Percentiles rank a stretch among this genome's conserved stretches.
These are phyloP conservation scores for Musca domestica DNA, from an alignment of 1,140 invertebrate species.

Conservation along the genomic window DNA sequence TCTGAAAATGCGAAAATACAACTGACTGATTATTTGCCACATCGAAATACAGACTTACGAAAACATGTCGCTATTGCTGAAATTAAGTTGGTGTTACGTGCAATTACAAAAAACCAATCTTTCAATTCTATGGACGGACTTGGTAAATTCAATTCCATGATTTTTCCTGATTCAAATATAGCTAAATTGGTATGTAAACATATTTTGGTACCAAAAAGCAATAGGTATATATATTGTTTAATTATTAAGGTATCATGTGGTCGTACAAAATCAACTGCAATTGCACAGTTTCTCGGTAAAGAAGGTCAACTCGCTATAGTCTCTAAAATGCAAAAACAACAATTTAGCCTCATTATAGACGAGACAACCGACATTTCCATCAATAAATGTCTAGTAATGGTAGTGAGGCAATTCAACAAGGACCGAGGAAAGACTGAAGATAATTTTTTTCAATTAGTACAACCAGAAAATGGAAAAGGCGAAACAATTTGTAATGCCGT, in stretches of 20 bases:
- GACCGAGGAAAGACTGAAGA: background rate
- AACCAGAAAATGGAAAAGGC: background rate
- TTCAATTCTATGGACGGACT: conserved; percentile 1
- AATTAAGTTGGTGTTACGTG: background rate
- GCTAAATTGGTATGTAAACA: background rate
- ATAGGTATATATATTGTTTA: background rate
- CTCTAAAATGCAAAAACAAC: conserved; percentile 6
- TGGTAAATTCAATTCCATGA: too few species aligned
- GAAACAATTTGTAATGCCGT: too few species aligned
- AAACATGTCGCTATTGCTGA: background rate
- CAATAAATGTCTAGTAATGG: conserved; percentile 2
- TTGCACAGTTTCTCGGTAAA: background rate
- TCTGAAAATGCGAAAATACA: conserved; percentile 6
- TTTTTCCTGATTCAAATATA: background rate
- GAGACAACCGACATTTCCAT: conserved; percentile 8
- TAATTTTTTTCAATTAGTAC: background rate
- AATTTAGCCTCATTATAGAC: conserved; percentile 8
- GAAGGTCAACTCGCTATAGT: background rate
- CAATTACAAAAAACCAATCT: background rate
- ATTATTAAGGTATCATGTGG: background rate
- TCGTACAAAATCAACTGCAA: background rate
- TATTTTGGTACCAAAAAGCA: background rate
- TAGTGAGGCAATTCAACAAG: background rate
- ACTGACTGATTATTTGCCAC: background rate
- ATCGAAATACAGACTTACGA: background rate